Evolutionary conservation across 2,888 invertebrate genomes (phyloP), one percentile per base, ranked within the genome.

Genomic region (Ellobium chinense): DNA sequence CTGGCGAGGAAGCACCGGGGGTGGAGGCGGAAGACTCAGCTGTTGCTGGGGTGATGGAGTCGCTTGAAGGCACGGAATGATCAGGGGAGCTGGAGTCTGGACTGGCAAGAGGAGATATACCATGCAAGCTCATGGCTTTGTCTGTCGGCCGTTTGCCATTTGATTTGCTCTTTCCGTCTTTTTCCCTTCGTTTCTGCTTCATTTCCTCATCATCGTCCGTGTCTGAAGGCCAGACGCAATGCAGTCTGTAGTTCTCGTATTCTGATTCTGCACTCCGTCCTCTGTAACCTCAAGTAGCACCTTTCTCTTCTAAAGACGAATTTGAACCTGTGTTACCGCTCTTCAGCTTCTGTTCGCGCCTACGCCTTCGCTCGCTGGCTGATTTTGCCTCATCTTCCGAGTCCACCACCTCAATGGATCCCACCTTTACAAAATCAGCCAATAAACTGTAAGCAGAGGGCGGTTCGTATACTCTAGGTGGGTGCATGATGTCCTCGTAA

Each of bases 401-500:
- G 36, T 31, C n/a, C 12, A 21, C 0, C 0, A 21, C 9, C 27
- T 66, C 31, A 34, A n/a, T 0, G 31, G 31, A 29, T 18, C 31
- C 54, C 1, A 18, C 37, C 36, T 31, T 29, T 9, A 24, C 73
- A 24, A 18, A 21, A 63, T 34, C 36, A 7, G 79, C 60, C 34
- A 83, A 69, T 4, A 73, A n/a, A 63, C 72, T 81, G 74, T 84
- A 84, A 3, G 78, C 74, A 1, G 82, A 81, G 2, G 82, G 82
- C 1, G 82, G 84, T 3, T 58, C 82, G 27, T 27, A 72, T 5
- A 39, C 24, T 18, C 60, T 63, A 1, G 63, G 36, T 1, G 60
- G 68, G 21, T 24, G 34, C 46, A 88, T 81, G 5, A 88, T 86
- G 74, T 87, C 86, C 58, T 88, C 88, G 72, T 88, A 88, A 1